These are phyloP conservation scores for Drosophila suzukii DNA, from an alignment of 1,140 invertebrate species.

Conservation along the genomic window DNA sequence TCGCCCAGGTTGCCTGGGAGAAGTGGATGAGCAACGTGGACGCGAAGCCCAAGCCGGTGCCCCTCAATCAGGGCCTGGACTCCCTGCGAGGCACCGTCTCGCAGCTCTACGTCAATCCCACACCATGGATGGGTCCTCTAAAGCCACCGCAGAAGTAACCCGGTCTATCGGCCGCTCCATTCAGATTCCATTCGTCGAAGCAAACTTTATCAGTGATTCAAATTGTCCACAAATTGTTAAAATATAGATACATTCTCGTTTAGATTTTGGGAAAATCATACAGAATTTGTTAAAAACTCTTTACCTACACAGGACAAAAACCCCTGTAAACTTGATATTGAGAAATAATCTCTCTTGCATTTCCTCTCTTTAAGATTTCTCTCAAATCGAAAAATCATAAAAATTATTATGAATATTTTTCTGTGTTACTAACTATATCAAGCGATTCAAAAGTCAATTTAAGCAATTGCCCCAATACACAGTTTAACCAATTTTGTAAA, in stretches of 20 bases:
- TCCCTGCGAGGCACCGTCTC: slow-evolving; percentile 65
- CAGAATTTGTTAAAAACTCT: background rate
- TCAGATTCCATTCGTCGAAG: background rate
- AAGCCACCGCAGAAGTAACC: slow-evolving; percentile 1
- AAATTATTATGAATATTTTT: no score
- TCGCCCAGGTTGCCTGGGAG: slow-evolving; percentile 44
- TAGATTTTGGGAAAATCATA: background rate
- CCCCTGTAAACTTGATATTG: no score
- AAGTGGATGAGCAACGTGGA: slow-evolving; percentile 56
- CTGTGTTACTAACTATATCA: slow-evolving; percentile 27
- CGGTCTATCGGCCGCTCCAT: no score
- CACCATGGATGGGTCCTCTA: slow-evolving; percentile 27
- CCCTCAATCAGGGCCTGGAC: slow-evolving; percentile 65
- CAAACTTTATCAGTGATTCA: background rate
- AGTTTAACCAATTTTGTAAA: slow-evolving; percentile 75
- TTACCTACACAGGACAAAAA: background rate
- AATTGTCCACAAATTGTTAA: slow-evolving; percentile 14
- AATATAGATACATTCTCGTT: background rate
- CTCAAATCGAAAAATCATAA: no score
- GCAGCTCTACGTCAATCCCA: slow-evolving; percentile 57
- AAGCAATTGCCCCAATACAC: slow-evolving; percentile 66
- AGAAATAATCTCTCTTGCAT: no score
- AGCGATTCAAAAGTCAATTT: slow-evolving; percentile 70
- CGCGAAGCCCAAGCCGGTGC: slow-evolving; percentile 69
- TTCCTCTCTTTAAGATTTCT: no score